Base-by-base conservation (phyloP, 2,113 vertebrate genomes). In the Carassius auratus region DNA sequence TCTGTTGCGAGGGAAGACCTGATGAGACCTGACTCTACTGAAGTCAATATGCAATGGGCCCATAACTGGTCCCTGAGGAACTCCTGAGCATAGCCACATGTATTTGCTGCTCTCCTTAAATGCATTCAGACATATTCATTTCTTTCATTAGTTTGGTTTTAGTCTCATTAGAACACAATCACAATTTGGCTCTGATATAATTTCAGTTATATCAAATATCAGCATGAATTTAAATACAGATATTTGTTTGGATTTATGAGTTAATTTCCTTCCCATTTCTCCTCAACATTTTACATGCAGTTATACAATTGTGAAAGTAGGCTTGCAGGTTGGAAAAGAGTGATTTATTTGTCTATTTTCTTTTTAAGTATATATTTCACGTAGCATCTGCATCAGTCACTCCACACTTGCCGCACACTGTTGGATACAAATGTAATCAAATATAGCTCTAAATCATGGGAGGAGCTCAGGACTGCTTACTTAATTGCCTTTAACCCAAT, bases 361-460 rank as follows among this genome's bases (percentile, higher is more conserved):
- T 0, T 6, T 36, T 38, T 5, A 52, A 59, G 19, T 59, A n/a
- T 59, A n/a, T n/a, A 21, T 10, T 38, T 79, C 10, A 79, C 62
- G 14, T 45, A 48, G n/a, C 77, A 80, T 80, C 36, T 62, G n/a
- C 38, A 80, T 23, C 57, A n/a, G 14, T 38, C 59, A 23, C 77
- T 64, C 59, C 59, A 45, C 59, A 26, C 14, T 64, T 42, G 76
- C 50, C 89, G 85, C 85, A 86, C 89, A 91, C 93, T 93, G 91
- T 90, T 92, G 93, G 92, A 94, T 93, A 92, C 92, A 93, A 93
- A 86, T 92, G 89, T 89, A 92, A 92, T 92, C 90, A 91, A 89
- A 84, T 90, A 91, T 90, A 89, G 86, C 86, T 1, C 12, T 86
- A 90, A 90, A 86, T 71, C 71, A 84, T 90, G 86, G 76, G 88